phyloP scores from a whole-genome alignment of 2,888 invertebrate species.

The Scrobipalpa atriplicella region DNA sequence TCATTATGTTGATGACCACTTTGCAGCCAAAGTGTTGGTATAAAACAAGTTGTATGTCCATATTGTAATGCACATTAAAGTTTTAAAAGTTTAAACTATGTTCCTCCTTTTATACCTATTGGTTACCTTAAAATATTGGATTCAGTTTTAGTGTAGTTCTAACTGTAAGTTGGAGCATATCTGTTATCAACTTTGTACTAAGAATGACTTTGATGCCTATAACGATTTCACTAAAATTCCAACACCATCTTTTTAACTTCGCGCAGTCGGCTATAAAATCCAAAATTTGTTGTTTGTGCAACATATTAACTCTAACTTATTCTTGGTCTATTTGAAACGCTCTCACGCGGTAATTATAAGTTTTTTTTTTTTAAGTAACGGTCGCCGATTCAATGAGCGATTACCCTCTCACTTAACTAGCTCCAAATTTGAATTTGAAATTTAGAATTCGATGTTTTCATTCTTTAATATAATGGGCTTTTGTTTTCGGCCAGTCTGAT shows the following conservation, averaged over 20 bases:
- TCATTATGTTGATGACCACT: constrained; percentile 6
- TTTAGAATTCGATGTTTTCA: constrained; percentile 22
- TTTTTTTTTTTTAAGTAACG: constrained; percentile 17
- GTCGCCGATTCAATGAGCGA: constrained; percentile 28
- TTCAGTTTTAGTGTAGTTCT: no score
- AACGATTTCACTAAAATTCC: not conserved
- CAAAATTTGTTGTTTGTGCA: constrained; percentile 42
- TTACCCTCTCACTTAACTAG: constrained; percentile 29
- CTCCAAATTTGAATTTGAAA: constrained; percentile 25
- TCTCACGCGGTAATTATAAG: constrained; percentile 38
- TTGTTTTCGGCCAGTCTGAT: constrained; percentile 19
- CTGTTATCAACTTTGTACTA: no score
- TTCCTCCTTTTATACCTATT: no score
- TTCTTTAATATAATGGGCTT: constrained; percentile 12
- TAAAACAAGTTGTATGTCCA: no score
- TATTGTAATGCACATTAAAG: no score
- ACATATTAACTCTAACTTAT: constrained; percentile 34
- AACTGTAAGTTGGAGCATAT: no score
- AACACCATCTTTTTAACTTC: not conserved
- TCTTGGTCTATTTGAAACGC: constrained; percentile 28
- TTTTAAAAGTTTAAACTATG: no score
- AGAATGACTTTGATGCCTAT: no score
- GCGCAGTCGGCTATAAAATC: not conserved
- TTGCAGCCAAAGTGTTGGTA: not conserved
- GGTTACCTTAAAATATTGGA: no score